Percentiles rank a stretch among this genome's conserved stretches.
phyloP scores from a whole-genome alignment of 2,888 invertebrate genomes.

The Lomographa bimaculata region DNA sequence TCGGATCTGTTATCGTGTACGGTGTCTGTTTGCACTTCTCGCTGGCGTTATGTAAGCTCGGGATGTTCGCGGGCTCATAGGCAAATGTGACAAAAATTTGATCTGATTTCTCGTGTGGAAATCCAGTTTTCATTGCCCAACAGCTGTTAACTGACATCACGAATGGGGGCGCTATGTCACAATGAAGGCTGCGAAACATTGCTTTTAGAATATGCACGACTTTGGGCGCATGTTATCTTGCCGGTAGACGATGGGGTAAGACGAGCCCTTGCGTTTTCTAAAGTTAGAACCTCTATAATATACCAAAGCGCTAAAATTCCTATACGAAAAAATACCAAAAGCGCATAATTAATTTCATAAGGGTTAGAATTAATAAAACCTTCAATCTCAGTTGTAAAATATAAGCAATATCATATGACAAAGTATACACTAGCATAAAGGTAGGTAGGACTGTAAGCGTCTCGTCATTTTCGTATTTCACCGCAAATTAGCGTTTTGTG shows the following conservation, averaged over 20 bases:
- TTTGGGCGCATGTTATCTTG: constrained; percentile 63
- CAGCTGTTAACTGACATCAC: constrained; percentile 69
- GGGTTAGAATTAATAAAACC: no score
- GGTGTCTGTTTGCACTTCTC: constrained; percentile 57
- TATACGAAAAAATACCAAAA: constrained; percentile 3
- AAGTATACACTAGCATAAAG: no score
- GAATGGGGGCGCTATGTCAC: constrained; percentile 80
- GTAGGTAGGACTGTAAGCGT: no score
- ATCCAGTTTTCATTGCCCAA: constrained; percentile 78
- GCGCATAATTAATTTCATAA: constrained; percentile 1
- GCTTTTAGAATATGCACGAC: constrained; percentile 79
- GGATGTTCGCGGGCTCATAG: constrained; percentile 31
- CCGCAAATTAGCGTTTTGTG: constrained; percentile 12
- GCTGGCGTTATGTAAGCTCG: constrained; percentile 45
- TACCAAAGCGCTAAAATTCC: no score
- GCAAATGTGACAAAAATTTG: constrained; percentile 58
- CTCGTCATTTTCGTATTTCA: constrained; percentile 6
- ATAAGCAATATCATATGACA: no score
- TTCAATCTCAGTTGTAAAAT: no score
- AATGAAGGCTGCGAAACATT: constrained; percentile 79
- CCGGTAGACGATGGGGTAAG: constrained; percentile 31
- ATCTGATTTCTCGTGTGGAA: constrained; percentile 73
- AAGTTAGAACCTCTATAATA: constrained; percentile 11
- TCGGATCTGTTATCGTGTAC: constrained; percentile 50
- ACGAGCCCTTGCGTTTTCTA: constrained; percentile 24